phyloP scores from a whole-genome alignment of 2,113 vertebrate genomes.

The Percina caprodes region DNA sequence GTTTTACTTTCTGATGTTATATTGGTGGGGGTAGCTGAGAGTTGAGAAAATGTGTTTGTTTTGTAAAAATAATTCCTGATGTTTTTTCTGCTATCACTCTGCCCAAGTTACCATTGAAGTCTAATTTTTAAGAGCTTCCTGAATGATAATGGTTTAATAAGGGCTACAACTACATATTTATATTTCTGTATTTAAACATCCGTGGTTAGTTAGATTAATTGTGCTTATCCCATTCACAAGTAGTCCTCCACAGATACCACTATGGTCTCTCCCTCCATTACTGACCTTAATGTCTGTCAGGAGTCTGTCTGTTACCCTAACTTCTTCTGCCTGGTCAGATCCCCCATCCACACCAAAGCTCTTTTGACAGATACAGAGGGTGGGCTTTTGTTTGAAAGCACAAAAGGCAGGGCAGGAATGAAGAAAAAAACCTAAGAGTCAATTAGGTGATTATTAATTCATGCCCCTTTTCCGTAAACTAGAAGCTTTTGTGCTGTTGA shows the following conservation, averaged over 20 bases:
- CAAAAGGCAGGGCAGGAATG: conserved; percentile 78
- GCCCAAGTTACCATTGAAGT: background rate
- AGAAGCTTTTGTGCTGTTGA: conserved; percentile 90
- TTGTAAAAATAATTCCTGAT: background rate
- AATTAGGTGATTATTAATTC: conserved; percentile 99
- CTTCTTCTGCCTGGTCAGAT: conserved; percentile 60
- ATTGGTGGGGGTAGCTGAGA: background rate
- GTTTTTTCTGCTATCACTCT: background rate
- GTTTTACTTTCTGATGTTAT: conserved; percentile 21
- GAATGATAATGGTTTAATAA: background rate
- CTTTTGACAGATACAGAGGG: conserved; percentile 86
- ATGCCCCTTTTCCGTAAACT: conserved; percentile 97
- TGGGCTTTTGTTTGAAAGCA: conserved; percentile 88
- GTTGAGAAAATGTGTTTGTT: background rate
- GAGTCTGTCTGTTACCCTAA: conserved; percentile 41
- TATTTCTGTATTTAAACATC: conserved; percentile 3
- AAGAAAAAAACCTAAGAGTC: conserved; percentile 88
- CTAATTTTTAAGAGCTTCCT: conserved; percentile 3
- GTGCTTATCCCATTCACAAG: background rate
- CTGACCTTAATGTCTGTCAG: conserved; percentile 58
- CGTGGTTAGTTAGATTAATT: conserved; percentile 9
- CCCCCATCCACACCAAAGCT: conserved; percentile 71
- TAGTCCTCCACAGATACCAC: conserved; percentile 3
- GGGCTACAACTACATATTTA: background rate
- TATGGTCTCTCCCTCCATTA: background rate